Base-by-base conservation (phyloP, 1,140 invertebrate species). In the Gonioctena quinquepunctata region DNA sequence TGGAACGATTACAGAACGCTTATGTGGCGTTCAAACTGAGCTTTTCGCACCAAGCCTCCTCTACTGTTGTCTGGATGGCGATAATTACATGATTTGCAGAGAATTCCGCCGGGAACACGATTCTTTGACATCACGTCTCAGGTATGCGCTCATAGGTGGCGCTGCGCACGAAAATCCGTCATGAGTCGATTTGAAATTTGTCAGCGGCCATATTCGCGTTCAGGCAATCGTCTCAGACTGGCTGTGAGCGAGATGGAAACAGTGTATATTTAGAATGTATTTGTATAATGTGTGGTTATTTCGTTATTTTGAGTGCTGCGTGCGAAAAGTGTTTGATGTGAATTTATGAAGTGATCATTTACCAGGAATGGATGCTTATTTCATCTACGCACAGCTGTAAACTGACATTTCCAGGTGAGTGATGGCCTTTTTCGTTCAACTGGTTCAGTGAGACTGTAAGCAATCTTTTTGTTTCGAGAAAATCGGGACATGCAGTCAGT, bases 201-300 rank as follows among this genome's bases (percentile, higher is more conserved):
- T 28, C 23, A 22, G 27, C 63, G 23, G 63, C 63, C 63, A 66
- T 66, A 21, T 66, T 54, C 63, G 63, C 19, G 50, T 56, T 64
- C 61, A 50, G 7, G 50, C 50, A 61, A 61, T 27, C 27, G 59
- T 61, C 59, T 28, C 27, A 66, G 63, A 66, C 23, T 22, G 16
- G 23, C 42, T 66, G 18, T 26, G 42, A 66, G 63, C 42, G 63
- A 66, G 63, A 66, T 49, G 42, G 63, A 66, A 66, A 66, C 22
- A 66, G 63, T 54, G 63, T 66, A 66, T 66, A 66, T 66, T 66
- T 66, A 66, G 63, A 66, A 54, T 66, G 63, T 26, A 63, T 66
- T 66, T 66, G 63, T 66, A 66, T 22, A 42, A 42, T 48, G 63
- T 66, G 63, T 66, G 22, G 63, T 66, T 66, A 61, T 61, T 61